Conservation (phyloP, 2,113 vertebrate genomes). For the Pardalotus punctatus region DNA sequence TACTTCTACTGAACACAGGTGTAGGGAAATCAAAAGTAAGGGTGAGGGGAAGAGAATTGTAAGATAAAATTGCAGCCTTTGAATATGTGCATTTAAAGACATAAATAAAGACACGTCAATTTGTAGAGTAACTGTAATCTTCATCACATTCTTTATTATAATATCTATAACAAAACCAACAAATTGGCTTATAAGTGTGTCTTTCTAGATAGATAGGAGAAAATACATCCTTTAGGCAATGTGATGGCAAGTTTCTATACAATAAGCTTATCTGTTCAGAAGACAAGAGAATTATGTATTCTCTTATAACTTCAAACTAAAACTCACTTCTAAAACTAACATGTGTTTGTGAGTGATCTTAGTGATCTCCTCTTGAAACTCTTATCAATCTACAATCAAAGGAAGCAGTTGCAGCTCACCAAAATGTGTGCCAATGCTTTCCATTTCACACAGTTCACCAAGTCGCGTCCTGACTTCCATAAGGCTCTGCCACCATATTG, state of each 20-base stretch:
- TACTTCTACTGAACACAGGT: not conserved
- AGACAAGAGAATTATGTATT: not conserved
- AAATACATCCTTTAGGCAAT: not conserved
- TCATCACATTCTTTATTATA: not conserved
- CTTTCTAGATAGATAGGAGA: not conserved
- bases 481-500: fast-evolving
- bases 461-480: not conserved
- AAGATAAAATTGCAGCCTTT: not conserved
- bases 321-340: not conserved
- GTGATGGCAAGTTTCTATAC: not conserved
- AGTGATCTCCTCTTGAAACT: not conserved
- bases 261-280: not conserved
- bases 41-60: not conserved
- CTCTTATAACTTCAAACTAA: not conserved
- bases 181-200: not conserved
- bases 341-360: not conserved
- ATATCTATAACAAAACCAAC: not conserved
- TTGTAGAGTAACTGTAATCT: not conserved
- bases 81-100: not conserved
- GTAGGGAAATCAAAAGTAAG: not conserved
- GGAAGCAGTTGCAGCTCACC: not conserved
- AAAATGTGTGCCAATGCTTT: not conserved
- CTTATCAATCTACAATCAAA: not conserved
- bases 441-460: not conserved
- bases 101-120: not conserved